Conservation (phyloP, 2,797 vertebrate species). For the Mormyrops boulengeri region DNA sequence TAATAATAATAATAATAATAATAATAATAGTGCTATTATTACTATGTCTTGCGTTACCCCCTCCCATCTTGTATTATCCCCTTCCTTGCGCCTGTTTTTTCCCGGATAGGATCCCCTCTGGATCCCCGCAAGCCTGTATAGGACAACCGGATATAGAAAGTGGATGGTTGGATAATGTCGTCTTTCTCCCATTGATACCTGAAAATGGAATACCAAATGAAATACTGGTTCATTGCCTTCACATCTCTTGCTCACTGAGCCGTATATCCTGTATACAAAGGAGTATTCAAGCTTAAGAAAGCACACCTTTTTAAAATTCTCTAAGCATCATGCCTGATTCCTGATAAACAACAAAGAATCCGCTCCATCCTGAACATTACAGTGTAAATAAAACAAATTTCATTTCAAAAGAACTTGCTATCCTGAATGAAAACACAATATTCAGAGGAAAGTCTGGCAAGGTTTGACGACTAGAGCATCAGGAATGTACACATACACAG, state of each 20-base stretch:
- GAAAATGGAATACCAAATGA: background rate
- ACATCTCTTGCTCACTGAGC: background rate
- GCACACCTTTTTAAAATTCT: constrained; percentile 8
- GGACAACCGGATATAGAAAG: background rate
- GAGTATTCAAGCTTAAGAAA: constrained; percentile 4
- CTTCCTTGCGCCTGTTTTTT: background rate
- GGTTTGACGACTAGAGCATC: background rate
- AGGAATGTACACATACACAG: background rate
- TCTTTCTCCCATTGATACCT: background rate
- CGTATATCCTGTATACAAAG: background rate
- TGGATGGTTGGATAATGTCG: background rate
- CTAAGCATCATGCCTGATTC: background rate
- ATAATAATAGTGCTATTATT: background rate
- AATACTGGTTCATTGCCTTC: background rate
- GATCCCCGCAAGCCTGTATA: background rate
- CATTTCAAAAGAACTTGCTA: background rate
- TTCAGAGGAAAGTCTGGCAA: background rate
- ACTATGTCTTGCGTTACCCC: background rate
- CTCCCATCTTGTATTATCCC: background rate
- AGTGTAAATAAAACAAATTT: background rate
- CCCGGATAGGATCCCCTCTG: background rate
- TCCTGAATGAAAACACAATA: background rate
- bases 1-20: background rate
- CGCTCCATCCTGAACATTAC: background rate
- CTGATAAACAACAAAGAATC: background rate